Conservation (phyloP, 2,797 vertebrate genomes). For the Bradypodion pumilum region DNA sequence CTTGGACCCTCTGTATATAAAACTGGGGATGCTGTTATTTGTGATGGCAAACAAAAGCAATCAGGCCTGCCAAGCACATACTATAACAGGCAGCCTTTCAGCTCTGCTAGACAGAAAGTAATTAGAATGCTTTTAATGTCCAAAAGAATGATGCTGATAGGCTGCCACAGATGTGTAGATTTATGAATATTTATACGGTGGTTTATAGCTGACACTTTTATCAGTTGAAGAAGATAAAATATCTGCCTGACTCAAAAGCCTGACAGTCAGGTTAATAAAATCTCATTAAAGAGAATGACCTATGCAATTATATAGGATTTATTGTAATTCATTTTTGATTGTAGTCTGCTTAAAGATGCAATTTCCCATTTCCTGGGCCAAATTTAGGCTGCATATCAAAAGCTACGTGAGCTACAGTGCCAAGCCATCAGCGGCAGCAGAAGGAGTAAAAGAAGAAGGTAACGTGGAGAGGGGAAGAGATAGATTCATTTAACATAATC, state of each 20-base stretch:
- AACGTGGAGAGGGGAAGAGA: conserved; percentile 27
- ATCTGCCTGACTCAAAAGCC: conserved; percentile 89
- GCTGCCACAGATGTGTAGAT: conserved; percentile 96
- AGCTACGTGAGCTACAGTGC: conserved; percentile 81
- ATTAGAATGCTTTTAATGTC: conserved; percentile 89
- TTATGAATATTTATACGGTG: conserved; percentile 97
- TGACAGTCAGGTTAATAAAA: conserved; percentile 96
- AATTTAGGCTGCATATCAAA: conserved; percentile 84
- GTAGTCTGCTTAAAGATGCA: conserved; percentile 88
- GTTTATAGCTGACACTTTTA: conserved; percentile 93
- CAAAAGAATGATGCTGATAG: conserved; percentile 87
- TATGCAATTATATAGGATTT: conserved; percentile 90
- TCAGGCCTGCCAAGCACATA: conserved; percentile 86
- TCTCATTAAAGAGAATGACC: conserved; percentile 98
- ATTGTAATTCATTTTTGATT: conserved; percentile 90
- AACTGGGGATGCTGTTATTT: conserved; percentile 83
- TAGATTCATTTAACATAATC: conserved; percentile 66
- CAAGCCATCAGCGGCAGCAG: conserved; percentile 70
- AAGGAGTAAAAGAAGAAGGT: neutral
- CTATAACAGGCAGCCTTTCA: conserved; percentile 84
- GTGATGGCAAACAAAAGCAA: conserved; percentile 87
- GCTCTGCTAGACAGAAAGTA: conserved; percentile 86
- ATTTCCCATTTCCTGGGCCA: conserved; percentile 87
- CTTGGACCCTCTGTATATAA: conserved; percentile 82
- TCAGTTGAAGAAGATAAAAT: conserved; percentile 97